Base-by-base conservation (phyloP, 2,797 vertebrate species). In the Sebastes trivittatus region DNA sequence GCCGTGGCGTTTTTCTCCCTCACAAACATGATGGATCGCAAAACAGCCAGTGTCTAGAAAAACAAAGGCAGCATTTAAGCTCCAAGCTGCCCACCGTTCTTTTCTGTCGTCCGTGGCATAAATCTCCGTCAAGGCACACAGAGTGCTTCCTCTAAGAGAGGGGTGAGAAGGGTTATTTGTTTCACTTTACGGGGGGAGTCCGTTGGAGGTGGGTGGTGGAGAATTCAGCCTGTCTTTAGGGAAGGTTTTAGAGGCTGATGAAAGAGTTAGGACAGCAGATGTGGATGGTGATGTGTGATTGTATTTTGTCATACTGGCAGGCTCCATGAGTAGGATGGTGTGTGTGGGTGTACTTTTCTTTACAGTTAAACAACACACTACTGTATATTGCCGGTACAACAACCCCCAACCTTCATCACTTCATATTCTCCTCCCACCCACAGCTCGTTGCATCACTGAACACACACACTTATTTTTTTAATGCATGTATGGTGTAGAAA, bases 61-160 rank as follows among this genome's bases (percentile, higher is more conserved):
- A 92, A 90, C 89, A 91, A 90, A 87, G 85, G 69, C 84, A 71
- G 75, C 83, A 75, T 90, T 91, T 88, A 78, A 83, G 77, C 83
- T 90, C 60, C 30, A 11, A 64, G 88, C 85, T 81, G 83, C 84
- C 87, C 85, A 86, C 88, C 80, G 81, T 78, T 87, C 72, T 70
- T 81, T 74, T 80, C 55, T 78, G 77, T 77, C 11, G 30, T 74
- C 78, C 1, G 1, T 36, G 65, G 82, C 84, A 92, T 92, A 88
- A 91, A 93, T 94, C 90, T 93, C 66, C 67, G 87, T 92, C 86
- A 79, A 64, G 72, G 74, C 84, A 49, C 34, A 84, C 82, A 68
- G 36, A 88, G 74, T 36, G 80, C 72, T 83, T 88, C 84, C 76
- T 86, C 75, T 77, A 52, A 83, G 62, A 83, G 60, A 82, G 58